Evolutionary conservation across 2,888 invertebrate genomes (phyloP), one percentile per base, ranked within the genome.

Genomic region (Xestia xanthographa): DNA sequence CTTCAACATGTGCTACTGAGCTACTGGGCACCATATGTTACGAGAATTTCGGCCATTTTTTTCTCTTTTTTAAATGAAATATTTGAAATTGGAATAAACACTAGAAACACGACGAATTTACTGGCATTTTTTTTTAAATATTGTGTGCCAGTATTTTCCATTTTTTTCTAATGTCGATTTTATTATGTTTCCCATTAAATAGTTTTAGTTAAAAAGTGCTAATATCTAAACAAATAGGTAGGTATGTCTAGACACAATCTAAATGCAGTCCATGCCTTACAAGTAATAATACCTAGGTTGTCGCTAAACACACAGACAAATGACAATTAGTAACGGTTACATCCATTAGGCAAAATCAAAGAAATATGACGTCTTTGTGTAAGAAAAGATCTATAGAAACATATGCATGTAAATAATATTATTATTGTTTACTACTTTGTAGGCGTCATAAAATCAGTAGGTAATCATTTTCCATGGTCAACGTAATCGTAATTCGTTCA

Each of bases 1-100:
- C 72, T 82, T 80, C 53, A 71, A 84, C 84, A 87, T 86, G 75
- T 87, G 84, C 62, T 73, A 58, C 76, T 79, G 43, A 14, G 29
- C 66, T 72, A 60, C 76, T 79, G 38, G 20, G n/a, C 66, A 43
- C 41, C 66, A 67, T 68, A 38, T 77, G 79, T 74, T 74, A 45
- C 1, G 14, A 65, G 38, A 45, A 67, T 71, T 63, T 72, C 5
- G 20, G 26, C 53, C 11, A 69, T 41, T 17, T 26, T 58, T 69
- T 79, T 34, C n/a, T 43, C 5, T 17, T 0, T 26, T n/a, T 8
- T 11, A 11, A 12, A 14, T 62, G 8, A 45, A 41, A 29, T 12
- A 38, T 45, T 26, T 29, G 12, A 38, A 60, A 34, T 60, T 34
- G 9, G 17, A 60, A 60, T 26, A 3, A 73, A 14, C 22, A 6